phyloP scores from a whole-genome alignment of 2,113 vertebrate genomes.

The Donacobius atricapilla region DNA sequence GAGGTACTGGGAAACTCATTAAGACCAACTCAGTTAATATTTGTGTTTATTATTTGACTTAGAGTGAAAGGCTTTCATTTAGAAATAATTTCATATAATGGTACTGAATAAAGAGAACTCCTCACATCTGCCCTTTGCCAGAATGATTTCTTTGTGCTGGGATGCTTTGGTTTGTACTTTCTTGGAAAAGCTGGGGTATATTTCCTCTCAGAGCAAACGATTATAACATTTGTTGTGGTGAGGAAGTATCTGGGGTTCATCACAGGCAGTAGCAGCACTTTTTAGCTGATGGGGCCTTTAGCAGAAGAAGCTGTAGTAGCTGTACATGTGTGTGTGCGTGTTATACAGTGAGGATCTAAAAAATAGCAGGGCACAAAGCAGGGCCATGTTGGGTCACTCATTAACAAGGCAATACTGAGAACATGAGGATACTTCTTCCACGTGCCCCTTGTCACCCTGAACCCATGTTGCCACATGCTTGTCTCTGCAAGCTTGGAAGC shows the following conservation, averaged over 20 bases:
- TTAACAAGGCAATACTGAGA: not conserved
- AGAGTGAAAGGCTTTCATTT: not conserved
- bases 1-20: not conserved
- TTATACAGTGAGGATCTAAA: too few relatives aligned
- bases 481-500: not conserved
- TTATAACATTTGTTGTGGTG: not conserved
- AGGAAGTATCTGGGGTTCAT: not conserved
- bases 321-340: accelerated
- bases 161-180: not conserved
- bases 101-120: not conserved
- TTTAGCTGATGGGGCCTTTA: not conserved
- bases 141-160: not conserved
- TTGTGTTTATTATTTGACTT: not conserved
- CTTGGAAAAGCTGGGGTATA: not conserved
- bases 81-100: not conserved
- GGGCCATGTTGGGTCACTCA: accelerated
- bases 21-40: not conserved
- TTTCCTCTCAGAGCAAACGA: not conserved
- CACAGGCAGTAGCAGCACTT: not conserved
- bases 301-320: not conserved
- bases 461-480: not conserved
- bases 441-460: accelerated
- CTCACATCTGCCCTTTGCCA: not conserved
- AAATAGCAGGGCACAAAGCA: not conserved
- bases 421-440: not conserved